Conservation (phyloP, 1,140 invertebrate genomes). For the Bombus pyrosoma region DNA sequence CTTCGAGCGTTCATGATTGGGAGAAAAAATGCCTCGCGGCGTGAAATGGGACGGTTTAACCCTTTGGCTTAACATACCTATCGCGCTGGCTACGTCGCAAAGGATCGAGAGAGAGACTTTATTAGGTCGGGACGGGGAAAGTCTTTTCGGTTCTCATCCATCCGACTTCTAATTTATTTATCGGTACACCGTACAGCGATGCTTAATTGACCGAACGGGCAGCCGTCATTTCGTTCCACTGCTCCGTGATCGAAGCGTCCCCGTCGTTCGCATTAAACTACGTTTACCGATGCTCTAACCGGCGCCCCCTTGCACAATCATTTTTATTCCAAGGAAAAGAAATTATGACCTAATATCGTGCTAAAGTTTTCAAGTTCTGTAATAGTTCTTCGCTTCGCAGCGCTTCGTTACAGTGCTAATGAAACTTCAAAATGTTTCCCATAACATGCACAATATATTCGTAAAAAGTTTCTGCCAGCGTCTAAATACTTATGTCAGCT, state of each 20-base stretch:
- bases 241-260: background rate
- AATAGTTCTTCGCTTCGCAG: too few species aligned
- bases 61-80: constrained; percentile 25
- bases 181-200: background rate
- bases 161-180: constrained; percentile 6
- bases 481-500: too few species aligned
- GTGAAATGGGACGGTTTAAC: constrained; percentile 32
- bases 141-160: constrained; percentile 9
- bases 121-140: constrained; percentile 6
- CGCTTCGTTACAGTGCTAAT: too few species aligned
- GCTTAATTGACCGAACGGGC: constrained; percentile 17
- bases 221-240: constrained; percentile 10
- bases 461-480: too few species aligned
- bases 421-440: too few species aligned
- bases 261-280: background rate
- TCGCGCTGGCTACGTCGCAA: background rate
- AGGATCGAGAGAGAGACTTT: constrained; percentile 16
- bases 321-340: background rate
- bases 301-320: background rate
- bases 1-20: constrained; percentile 43
- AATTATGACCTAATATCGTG: fast-evolving
- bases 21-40: constrained; percentile 15
- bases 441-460: too few species aligned
- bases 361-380: too few species aligned
- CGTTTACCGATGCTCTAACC: too few species aligned